phyloP scores from a whole-genome alignment of 1,140 invertebrate species.

The Ridgeia piscesae region DNA sequence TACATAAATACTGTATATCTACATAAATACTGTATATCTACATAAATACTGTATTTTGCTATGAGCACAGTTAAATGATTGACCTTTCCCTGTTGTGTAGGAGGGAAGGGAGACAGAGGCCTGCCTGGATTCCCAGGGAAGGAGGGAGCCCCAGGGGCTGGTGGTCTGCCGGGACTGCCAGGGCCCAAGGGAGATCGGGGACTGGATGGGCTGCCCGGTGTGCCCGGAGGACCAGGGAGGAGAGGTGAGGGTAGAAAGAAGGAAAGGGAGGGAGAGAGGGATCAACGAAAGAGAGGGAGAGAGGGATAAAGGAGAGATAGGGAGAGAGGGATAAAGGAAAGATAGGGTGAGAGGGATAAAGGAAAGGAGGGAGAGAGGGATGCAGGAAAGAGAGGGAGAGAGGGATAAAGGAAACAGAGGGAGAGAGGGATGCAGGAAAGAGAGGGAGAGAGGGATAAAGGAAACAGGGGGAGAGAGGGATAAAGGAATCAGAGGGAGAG shows the following conservation, averaged over 20 bases:
- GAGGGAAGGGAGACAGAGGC: slow-evolving; percentile 17
- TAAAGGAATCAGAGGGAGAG: too few species aligned
- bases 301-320: background rate
- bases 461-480: too few species aligned
- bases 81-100: background rate
- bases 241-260: slow-evolving; percentile 3
- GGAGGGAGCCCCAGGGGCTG: slow-evolving; percentile 22
- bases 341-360: too few species aligned
- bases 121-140: slow-evolving; percentile 13
- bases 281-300: background rate
- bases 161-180: slow-evolving; percentile 13
- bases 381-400: too few species aligned
- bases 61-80: too few species aligned
- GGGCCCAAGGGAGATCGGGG: background rate
- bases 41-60: too few species aligned
- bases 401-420: background rate
- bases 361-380: too few species aligned
- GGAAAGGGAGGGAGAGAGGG: background rate
- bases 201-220: background rate
- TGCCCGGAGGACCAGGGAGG: background rate
- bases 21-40: too few species aligned
- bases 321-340: background rate
- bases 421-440: too few species aligned
- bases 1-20: too few species aligned
- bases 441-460: too few species aligned